Evolutionary conservation across 2,888 invertebrate species (phyloP), one percentile per base, ranked within the genome.

Genomic region (Nymphalis polychloros): DNA sequence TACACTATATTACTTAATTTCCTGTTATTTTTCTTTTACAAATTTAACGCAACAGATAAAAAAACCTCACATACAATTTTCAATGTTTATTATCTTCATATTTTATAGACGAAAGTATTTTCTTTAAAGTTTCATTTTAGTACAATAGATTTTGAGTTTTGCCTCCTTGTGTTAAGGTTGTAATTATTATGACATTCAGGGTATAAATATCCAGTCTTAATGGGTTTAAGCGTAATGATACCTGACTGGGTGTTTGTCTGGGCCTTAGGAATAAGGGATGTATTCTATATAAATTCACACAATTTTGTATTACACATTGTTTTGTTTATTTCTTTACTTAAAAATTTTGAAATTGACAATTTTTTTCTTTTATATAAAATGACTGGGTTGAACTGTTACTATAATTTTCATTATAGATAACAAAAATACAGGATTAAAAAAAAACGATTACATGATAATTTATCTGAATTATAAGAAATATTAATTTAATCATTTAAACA

Each of bases 161-260:
- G 63, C 64, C 10, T 61, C 69, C 63, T 59, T n/a, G 49, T 53
- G 55, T 63, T 64, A 64, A 35, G 64, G 52, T 59, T 19, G 35
- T 19, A 19, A 19, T 57, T 57, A 49, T 49, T 19, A n/a, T 49
- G 62, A 64, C 60, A 57, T 64, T 65, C 63, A 60, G 59, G 60
- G 50, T 68, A 65, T 66, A 72, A 73, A 68, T 73, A 72, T 61
- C 73, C 73, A 73, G 73, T 73, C 73, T 73, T 73, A 47, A 55
- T 67, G 49, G 61, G 52, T 73, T 63, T 72, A 72, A 73, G 72
- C 73, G 72, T 73, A 72, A 66, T 61, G 55, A 60, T 73, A 69
- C 63, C 62, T 66, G 72, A 72, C 72, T 70, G 68, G 72, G 65
- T 63, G 57, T 60, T n/a, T 52, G 57, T 49, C 49, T 68, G 61